These are phyloP conservation scores for Acanthosoma haemorrhoidale DNA, from an alignment of 2,888 invertebrate genomes.

Conservation along the genomic window DNA sequence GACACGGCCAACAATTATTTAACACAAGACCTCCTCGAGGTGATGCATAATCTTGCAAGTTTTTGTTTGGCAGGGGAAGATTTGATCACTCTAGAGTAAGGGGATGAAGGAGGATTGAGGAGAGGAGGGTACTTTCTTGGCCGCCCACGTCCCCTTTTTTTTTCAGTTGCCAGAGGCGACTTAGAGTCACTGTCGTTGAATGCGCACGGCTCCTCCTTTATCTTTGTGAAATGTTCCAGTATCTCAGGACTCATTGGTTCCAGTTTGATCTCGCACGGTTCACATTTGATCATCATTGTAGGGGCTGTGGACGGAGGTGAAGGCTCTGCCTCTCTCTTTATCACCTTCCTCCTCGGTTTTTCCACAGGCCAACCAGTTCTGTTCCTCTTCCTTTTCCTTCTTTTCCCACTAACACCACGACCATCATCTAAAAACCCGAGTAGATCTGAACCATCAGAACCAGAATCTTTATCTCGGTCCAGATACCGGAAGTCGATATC, in stretches of 20 bases:
- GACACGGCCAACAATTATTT: too few relatives aligned
- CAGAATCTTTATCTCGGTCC: conserved; percentile 38
- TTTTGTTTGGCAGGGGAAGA: not conserved
- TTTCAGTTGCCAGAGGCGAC: not conserved
- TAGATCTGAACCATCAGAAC: conserved; percentile 42
- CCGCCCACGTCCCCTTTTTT: conserved; percentile 5
- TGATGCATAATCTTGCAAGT: not conserved
- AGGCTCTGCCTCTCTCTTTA: conserved; percentile 29
- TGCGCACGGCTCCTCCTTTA: not conserved
- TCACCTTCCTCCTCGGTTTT: conserved; percentile 44
- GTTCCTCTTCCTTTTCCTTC: conserved; percentile 64
- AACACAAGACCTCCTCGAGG: not conserved
- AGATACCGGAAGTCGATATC: conserved; percentile 6
- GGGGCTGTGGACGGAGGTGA: conserved; percentile 35
- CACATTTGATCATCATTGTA: not conserved
- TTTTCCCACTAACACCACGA: conserved; percentile 44
- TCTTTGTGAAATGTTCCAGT: not conserved
- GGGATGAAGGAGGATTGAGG: not conserved
- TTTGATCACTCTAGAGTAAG: not conserved
- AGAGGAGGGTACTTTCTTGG: conserved; percentile 18
- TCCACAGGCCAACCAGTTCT: conserved; percentile 72
- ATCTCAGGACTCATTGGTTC: not conserved
- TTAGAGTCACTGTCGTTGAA: not conserved
- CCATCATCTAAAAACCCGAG: conserved; percentile 40
- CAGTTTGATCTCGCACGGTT: conserved; percentile 14